Conservation (phyloP, 2,797 vertebrate species). For the Coracias cyanogaster region DNA sequence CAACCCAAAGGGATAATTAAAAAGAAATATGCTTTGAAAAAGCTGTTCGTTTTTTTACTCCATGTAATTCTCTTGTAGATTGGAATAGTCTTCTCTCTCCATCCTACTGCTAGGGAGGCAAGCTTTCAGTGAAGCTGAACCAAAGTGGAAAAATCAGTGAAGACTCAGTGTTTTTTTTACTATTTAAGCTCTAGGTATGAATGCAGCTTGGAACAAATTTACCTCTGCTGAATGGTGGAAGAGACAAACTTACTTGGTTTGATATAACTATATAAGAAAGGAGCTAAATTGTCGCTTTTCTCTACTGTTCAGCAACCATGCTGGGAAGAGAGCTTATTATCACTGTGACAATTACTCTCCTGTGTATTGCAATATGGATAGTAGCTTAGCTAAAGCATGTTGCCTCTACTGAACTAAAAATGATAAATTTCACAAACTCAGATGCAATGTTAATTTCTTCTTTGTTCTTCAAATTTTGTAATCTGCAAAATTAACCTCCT, state of each 20-base stretch:
- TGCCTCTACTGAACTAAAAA: slow-evolving; percentile 54
- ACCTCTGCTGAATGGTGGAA: slow-evolving; percentile 17
- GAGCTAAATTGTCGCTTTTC: slow-evolving; percentile 47
- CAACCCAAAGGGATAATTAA: background rate
- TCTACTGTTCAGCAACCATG: background rate
- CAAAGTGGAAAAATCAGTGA: background rate
- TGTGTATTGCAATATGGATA: slow-evolving; percentile 39
- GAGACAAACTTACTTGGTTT: background rate
- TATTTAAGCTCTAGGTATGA: background rate
- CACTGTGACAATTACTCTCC: slow-evolving; percentile 34
- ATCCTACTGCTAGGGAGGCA: background rate
- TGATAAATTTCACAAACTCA: slow-evolving; percentile 36
- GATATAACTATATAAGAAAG: slow-evolving; percentile 30
- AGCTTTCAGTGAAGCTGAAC: background rate
- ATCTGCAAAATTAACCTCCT: background rate
- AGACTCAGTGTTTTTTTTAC: background rate
- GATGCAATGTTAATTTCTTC: background rate
- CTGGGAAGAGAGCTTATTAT: slow-evolving; percentile 50
- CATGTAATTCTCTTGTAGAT: background rate
- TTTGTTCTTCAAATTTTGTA: slow-evolving; percentile 30
- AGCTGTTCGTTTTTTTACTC: background rate
- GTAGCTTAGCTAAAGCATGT: slow-evolving; percentile 22
- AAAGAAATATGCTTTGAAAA: background rate
- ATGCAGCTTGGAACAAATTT: background rate
- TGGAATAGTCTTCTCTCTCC: background rate